Conservation (phyloP, 2,113 vertebrate genomes). For the Furnarius figulus region DNA sequence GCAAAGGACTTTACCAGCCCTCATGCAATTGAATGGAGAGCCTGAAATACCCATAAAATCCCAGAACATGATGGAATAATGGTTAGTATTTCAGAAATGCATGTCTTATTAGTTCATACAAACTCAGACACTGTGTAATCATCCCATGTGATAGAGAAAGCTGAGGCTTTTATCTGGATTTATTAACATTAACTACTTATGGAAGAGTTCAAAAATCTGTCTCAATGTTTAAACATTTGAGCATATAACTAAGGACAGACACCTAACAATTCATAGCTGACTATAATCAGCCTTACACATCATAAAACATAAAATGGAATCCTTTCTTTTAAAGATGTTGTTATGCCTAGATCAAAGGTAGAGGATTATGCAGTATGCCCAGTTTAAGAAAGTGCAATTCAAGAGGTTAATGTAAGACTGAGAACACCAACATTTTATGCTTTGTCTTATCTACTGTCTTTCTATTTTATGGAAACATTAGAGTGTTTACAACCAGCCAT, state of each 20-base stretch:
- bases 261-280: not conserved
- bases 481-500: not conserved
- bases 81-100: not conserved
- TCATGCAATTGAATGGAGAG: fast-evolving
- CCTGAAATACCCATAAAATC: not conserved
- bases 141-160: not conserved
- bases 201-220: not conserved
- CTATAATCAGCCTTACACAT: not conserved
- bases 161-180: not conserved
- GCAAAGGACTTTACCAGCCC: not conserved
- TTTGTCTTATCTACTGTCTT: not conserved
- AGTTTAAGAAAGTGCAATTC: not conserved
- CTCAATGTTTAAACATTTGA: not conserved
- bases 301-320: slow-evolving; percentile 1
- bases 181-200: not conserved
- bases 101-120: not conserved
- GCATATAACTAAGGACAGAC: not conserved
- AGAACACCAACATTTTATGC: not conserved
- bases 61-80: not conserved
- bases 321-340: not conserved
- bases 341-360: slow-evolving; percentile 41
- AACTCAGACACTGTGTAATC: not conserved
- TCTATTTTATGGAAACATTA: not conserved
- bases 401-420: slow-evolving; percentile 16
- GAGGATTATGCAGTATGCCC: not conserved